Evolutionary conservation across 2,797 vertebrate genomes (phyloP), one percentile per base, ranked within the genome.

Genomic region (Sebastiscus albofasciatus): DNA sequence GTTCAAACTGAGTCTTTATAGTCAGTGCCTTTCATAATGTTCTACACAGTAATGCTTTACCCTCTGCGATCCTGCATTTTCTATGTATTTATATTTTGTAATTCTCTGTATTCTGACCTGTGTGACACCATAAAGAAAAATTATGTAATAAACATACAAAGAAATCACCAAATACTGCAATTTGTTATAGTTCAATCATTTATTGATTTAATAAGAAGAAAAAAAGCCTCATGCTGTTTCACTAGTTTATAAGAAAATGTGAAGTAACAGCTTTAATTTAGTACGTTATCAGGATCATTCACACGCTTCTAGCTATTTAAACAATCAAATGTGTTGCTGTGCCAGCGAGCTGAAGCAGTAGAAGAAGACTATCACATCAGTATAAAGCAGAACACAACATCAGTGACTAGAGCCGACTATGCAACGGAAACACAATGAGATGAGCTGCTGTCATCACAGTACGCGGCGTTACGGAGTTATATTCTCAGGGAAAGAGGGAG

Each of bases 81-180:
- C 68, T 82, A 27, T 83, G 77, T 93, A 94, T 95, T 95, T 93
- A 93, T 93, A 87, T 92, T 92, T 93, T 90, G 52, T 88, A 81
- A 83, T 86, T 90, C 79, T 90, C 66, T 85, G 75, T 89, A 86
- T 84, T 91, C 89, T 90, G 87, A 87, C 84, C 74, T 91, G 73
- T 90, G 83, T 85, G 76, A 82, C 84, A 80, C 78, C 75, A 71
- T 60, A 72, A 87, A 9, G 31, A 87, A 82, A 86, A 70, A 49
- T 42, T 4, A 83, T 82, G 56, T 73, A 87, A 86, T 88, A 87
- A 92, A 87, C 66, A 83, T 61, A 56, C 70, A 83, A 75, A 80
- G 9, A 84, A 83, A 72, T 46, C 22, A 76, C 65, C 68, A 84
- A 11, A 11, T 13, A 67, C 24, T 56, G 11, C 4, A 2, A 20